Base-by-base conservation (phyloP, 2,113 vertebrate genomes). In the Hassar affinis region DNA sequence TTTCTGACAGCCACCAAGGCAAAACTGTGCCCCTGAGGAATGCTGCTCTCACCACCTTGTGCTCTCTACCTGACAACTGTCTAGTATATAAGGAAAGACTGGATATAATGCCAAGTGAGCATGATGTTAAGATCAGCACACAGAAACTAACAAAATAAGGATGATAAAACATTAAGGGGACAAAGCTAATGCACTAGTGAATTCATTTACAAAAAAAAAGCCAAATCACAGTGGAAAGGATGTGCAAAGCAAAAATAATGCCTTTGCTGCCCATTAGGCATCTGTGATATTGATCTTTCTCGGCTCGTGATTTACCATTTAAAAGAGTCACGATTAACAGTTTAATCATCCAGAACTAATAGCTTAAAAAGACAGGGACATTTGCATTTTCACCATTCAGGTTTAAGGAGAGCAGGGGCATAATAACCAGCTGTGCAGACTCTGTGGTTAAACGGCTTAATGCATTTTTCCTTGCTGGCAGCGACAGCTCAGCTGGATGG, bases 1-100 rank as follows among this genome's bases (percentile, higher is more conserved):
- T 81, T 81, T 72, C 84, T 86, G 89, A 90, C 88, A 89, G 86
- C 85, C 86, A 75, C 71, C 87, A 84, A 75, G 84, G 45, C 74
- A 83, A 14, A 76, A 22, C 75, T 27, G 42, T 42, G 80, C 74
- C 71, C 30, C n/a, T 15, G 35, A 64, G 85, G 80, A 85, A 72
- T 7, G 30, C 27, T 42, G 76, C 79, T 72, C 79, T 74, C 33
- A 75, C 57, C 75, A 81, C 35, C 12, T 33, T 76, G 30, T 33
- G 17, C 30, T 74, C 74, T 80, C 68, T n/a, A 30, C 75, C 68
- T 85, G 52, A 83, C 61, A 72, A 30, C 30, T 54, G 79, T 45
- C 49, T 59, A 69, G 75, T 51, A 33, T 57, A 42, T 54, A 42
- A 68, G 35, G n/a, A 47, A 76, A 76, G 71, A 59, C 64, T 69